Evolutionary conservation across 2,113 vertebrate species (phyloP), one percentile per base, ranked within the genome.

Genomic region (Vulpes lagopus): DNA sequence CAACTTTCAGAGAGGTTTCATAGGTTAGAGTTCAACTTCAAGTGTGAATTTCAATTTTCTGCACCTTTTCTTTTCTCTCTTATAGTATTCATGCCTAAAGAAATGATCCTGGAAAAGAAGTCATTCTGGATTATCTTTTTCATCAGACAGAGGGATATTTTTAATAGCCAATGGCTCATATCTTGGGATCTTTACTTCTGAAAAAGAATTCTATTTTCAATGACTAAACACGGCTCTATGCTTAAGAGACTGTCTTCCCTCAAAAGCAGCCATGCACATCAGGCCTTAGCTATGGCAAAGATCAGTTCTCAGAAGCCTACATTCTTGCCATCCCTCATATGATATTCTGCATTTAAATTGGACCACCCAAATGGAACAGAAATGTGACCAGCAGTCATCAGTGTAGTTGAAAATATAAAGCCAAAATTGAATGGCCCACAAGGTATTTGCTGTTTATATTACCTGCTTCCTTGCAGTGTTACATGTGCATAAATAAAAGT

Each of bases 1-100:
- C 84, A 94, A 51, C 96, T 69, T 89, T 98, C 49, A n/a, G 94
- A 96, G 88, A 76, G 35, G 35, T 84, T 95, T 94, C 79, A 67
- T 5, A 92, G 74, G 43, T 64, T 93, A 93, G 43, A 84, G 89
- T 78, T 95, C 86, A 95, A 55, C 22, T 88, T 83, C 85, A 91
- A 59, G 19, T 82, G 12, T 84, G 82, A 82, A 89, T 96, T 98
- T 92, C 92, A 95, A 95, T 92, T 96, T 97, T 94, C 69, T 98
- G 55, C 30, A 86, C 43, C 59, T 35, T 91, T 97, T 60, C 64
- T 97, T 83, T 95, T 85, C 87, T 55, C 17, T 51, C 94, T 60
- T 43, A 43, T 1, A 35, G 10, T 71, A 74, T 59, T 94, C 35
- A 82, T 10, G 11, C 27, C 69, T 92, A n/a, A 94, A 94, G 62